Evolutionary conservation across 2,888 invertebrate genomes (phyloP).

Genomic region (Eumacrocentrus americanus): DNA sequence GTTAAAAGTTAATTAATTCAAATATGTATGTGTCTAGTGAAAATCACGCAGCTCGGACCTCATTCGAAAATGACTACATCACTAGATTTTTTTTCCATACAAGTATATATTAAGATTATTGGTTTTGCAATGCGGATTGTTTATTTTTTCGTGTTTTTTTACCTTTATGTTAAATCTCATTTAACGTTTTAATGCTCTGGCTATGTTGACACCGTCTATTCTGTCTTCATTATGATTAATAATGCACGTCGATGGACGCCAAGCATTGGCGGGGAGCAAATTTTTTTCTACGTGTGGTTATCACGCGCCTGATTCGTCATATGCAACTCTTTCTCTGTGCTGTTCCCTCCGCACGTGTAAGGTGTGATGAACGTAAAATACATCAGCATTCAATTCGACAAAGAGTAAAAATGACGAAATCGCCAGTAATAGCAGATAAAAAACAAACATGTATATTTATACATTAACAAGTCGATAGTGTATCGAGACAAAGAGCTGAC

Average conservation of each 20-base stretch:
- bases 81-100: conserved; percentile 1
- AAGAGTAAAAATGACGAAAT: neutral
- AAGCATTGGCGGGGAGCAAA: conserved; percentile 39
- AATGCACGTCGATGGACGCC: conserved; percentile 48
- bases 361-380: neutral
- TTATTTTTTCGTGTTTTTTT: neutral
- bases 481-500: neutral
- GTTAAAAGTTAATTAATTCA: conserved; percentile 8
- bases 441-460: neutral
- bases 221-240: conserved; percentile 39
- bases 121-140: conserved; percentile 3
- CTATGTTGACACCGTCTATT: conserved; percentile 28
- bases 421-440: neutral
- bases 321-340: neutral
- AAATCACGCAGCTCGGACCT: conserved; percentile 1
- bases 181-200: conserved; percentile 11
- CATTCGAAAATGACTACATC: conserved; percentile 17
- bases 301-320: neutral
- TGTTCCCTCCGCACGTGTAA: neutral
- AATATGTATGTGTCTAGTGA: conserved; percentile 11
- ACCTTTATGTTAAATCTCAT: conserved; percentile 4
- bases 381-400: neutral
- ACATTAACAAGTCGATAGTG: neutral
- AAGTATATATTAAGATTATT: conserved; percentile 3
- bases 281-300: conserved; percentile 11